phyloP scores from a whole-genome alignment of 1,140 invertebrate genomes.

The Drosophila repletoides region DNA sequence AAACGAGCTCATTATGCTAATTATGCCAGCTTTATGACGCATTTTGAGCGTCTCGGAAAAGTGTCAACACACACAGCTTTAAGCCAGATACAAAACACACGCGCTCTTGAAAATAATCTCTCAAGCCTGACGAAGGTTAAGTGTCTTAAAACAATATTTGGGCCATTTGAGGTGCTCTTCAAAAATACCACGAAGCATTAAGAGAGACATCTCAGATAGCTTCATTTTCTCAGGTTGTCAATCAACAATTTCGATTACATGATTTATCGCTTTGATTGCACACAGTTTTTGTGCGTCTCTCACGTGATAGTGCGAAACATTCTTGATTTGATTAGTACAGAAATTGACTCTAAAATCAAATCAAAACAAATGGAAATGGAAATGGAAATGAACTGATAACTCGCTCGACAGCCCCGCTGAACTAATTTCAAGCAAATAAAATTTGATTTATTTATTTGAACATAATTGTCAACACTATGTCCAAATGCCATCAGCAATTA shows the following conservation, averaged over 20 bases:
- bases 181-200: too few relatives aligned
- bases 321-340: background rate
- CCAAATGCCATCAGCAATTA: conserved; percentile 2
- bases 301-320: conserved; percentile 19
- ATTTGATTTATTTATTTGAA: conserved; percentile 7
- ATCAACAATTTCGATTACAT: too few relatives aligned
- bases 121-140: conserved; percentile 28
- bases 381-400: conserved; percentile 1
- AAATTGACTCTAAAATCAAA: background rate
- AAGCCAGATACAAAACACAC: background rate
- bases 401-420: background rate
- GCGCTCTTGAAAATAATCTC: conserved; percentile 24
- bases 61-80: conserved; percentile 9
- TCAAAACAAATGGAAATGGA: background rate
- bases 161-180: too few relatives aligned
- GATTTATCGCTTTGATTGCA: conserved; percentile 18
- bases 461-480: conserved; percentile 2
- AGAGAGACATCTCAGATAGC: too few relatives aligned
- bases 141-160: background rate
- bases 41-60: conserved; percentile 27
- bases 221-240: too few relatives aligned
- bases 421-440: background rate
- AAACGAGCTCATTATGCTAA: conserved; percentile 41
- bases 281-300: background rate
- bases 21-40: conserved; percentile 4